Conservation (phyloP, 2,113 vertebrate species). For the Ameiurus melas region DNA sequence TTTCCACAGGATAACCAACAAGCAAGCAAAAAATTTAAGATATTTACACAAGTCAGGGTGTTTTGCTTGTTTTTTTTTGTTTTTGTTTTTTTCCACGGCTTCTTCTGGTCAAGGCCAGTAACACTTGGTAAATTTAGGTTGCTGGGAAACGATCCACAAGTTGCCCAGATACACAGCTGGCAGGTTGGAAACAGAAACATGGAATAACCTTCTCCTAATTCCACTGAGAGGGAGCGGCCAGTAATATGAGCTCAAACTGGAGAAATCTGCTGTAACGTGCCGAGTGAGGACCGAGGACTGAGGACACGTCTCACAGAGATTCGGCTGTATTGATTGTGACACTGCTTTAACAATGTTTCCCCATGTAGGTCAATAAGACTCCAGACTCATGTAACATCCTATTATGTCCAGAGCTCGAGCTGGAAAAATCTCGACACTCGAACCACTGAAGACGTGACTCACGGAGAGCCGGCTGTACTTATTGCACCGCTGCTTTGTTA, state of each 20-base stretch:
- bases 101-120: slow-evolving; percentile 32
- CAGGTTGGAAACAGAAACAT: slow-evolving; percentile 30
- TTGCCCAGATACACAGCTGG: slow-evolving; percentile 40
- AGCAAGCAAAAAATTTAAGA: not conserved
- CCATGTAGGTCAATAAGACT: slow-evolving; percentile 34
- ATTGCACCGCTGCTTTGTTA: slow-evolving; percentile 61
- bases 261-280: not conserved
- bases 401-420: not conserved
- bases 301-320: slow-evolving; percentile 5
- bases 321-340: not conserved
- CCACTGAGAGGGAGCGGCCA: not conserved
- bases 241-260: not conserved
- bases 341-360: slow-evolving; percentile 21
- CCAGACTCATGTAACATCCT: slow-evolving; percentile 19
- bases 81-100: not conserved
- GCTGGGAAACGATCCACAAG: slow-evolving; percentile 45
- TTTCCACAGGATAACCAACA: not conserved
- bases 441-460: slow-evolving; percentile 10
- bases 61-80: not conserved
- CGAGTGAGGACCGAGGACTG: not conserved
- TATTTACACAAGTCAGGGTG: not conserved
- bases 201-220: slow-evolving; percentile 30
- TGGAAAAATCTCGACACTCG: slow-evolving; percentile 5
- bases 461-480: slow-evolving; percentile 58
- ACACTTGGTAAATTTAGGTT: slow-evolving; percentile 40